Conservation (phyloP, 2,888 invertebrate species). For the Andrena chrysosceles region DNA sequence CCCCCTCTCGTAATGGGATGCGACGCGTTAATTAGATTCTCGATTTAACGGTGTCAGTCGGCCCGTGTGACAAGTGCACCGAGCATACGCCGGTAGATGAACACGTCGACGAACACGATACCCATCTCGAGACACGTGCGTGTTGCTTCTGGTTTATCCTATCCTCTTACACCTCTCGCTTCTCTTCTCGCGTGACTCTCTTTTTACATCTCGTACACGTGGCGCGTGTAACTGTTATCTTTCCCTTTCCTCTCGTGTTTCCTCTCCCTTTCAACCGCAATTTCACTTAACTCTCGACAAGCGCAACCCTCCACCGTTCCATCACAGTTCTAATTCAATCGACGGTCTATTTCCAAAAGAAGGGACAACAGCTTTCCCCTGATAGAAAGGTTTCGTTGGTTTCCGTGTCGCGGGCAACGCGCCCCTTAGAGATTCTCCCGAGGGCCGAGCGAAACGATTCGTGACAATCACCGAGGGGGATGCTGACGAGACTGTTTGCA, state of each 20-base stretch:
- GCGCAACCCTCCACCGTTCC: background rate
- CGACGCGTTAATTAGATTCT: slow-evolving; percentile 52
- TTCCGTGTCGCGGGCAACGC: background rate
- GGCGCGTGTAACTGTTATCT: slow-evolving; percentile 22
- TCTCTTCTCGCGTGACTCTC: slow-evolving; percentile 59
- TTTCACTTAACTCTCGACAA: background rate
- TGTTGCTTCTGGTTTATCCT: slow-evolving; percentile 56
- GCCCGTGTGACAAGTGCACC: slow-evolving; percentile 43
- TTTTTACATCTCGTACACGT: slow-evolving; percentile 48
- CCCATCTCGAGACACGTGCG: slow-evolving; percentile 51
- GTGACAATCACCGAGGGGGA: background rate
- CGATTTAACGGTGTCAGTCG: slow-evolving; percentile 50
- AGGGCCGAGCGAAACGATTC: slow-evolving; percentile 43
- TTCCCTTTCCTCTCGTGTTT: background rate
- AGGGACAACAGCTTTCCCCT: background rate
- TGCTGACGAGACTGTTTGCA: slow-evolving; percentile 60
- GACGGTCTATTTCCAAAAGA: background rate
- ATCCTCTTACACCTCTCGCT: slow-evolving; percentile 69
- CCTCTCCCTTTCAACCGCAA: background rate
- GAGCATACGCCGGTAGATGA: slow-evolving; percentile 28
- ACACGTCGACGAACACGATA: slow-evolving; percentile 55
- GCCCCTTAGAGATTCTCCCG: background rate
- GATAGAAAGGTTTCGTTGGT: background rate
- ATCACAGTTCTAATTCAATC: background rate
- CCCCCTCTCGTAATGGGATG: slow-evolving; percentile 36